A percentile compares a stretch with the other conserved stretches of the same genome.
Evolutionary conservation across 2,797 vertebrate genomes (phyloP).

Genomic region (Micropoecilia bifurca): DNA sequence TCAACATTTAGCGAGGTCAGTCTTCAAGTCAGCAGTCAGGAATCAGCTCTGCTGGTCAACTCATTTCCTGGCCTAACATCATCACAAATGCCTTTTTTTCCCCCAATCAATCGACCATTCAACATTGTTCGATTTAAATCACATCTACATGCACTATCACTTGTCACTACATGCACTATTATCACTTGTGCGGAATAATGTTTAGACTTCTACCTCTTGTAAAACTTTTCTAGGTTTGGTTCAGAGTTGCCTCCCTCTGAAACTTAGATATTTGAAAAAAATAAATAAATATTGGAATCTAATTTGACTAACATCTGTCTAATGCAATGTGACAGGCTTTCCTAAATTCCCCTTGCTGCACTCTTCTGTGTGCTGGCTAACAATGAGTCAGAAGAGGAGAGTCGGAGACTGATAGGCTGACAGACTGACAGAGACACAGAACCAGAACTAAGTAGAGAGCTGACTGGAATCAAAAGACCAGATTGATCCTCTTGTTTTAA

Average conservation of each 20-base stretch:
- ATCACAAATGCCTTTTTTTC: too few relatives aligned
- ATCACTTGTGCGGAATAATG: too few relatives aligned
- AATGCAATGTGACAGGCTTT: background rate
- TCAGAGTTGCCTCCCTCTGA: background rate
- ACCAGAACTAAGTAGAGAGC: constrained; percentile 4
- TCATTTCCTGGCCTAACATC: too few relatives aligned
- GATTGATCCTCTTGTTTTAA: constrained; percentile 2
- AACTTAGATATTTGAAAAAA: background rate
- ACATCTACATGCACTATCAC: too few relatives aligned
- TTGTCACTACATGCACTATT: too few relatives aligned
- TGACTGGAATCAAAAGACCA: background rate
- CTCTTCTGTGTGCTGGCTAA: background rate
- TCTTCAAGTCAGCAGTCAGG: too few relatives aligned
- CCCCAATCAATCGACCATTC: too few relatives aligned
- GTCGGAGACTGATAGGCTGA: background rate
- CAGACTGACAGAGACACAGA: constrained; percentile 2
- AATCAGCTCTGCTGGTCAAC: too few relatives aligned
- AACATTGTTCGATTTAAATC: too few relatives aligned
- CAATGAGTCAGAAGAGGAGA: background rate
- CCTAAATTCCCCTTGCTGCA: background rate
- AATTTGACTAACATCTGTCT: background rate
- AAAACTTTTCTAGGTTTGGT: background rate
- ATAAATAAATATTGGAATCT: too few relatives aligned
- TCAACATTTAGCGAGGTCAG: too few relatives aligned
- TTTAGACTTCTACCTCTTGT: background rate